phyloP scores from a whole-genome alignment of 2,797 vertebrate species.

The Huso huso region DNA sequence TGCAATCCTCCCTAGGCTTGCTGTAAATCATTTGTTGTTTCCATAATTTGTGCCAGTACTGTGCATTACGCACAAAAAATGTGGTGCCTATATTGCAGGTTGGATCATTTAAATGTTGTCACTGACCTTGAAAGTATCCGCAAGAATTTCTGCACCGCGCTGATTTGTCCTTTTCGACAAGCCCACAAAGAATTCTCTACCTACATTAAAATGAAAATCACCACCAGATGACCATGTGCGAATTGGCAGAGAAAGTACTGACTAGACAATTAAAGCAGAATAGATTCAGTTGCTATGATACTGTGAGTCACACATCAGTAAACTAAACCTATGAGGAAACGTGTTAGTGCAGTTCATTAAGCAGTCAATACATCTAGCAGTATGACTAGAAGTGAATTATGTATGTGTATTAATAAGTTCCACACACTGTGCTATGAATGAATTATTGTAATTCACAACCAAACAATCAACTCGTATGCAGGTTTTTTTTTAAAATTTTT shows the following conservation, averaged over 20 bases:
- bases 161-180: constrained; percentile 95
- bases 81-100: not conserved
- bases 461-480: constrained; percentile 36
- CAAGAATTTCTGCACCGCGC: constrained; percentile 92
- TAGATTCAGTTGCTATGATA: constrained; percentile 32
- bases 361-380: constrained; percentile 29
- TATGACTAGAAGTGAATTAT: constrained; percentile 56
- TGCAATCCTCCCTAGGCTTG: too few relatives aligned
- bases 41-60: too few relatives aligned
- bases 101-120: constrained; percentile 19
- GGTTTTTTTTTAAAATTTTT: constrained; percentile 15
- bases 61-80: too few relatives aligned
- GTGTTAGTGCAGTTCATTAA: constrained; percentile 56
- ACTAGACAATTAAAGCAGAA: not conserved
- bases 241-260: not conserved
- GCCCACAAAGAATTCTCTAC: constrained; percentile 94
- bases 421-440: constrained; percentile 30
- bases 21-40: too few relatives aligned
- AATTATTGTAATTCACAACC: constrained; percentile 40
- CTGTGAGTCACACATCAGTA: constrained; percentile 43
- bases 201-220: constrained; percentile 49
- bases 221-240: not conserved
- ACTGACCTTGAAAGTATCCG: constrained; percentile 90
- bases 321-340: constrained; percentile 51
- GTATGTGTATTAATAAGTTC: constrained; percentile 43